Evolutionary conservation across 2,797 vertebrate species (phyloP).

Genomic region (Acanthiza pusilla): DNA sequence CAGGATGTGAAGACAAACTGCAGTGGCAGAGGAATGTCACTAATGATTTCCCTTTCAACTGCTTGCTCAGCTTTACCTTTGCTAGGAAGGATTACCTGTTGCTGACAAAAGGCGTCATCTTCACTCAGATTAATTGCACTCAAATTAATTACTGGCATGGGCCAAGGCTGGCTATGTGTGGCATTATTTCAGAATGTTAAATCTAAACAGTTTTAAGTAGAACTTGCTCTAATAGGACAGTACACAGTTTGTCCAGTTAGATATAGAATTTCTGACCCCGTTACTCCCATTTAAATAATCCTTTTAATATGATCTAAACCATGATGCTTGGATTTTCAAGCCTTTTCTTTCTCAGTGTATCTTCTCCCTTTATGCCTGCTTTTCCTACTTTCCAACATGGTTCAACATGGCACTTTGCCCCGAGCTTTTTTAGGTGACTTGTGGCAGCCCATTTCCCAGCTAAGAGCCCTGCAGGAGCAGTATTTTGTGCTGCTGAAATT

Average conservation of each 20-base stretch:
- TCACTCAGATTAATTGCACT: conserved; percentile 1
- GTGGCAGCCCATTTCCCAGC: neutral
- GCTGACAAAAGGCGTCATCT: conserved; percentile 14
- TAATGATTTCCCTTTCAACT: conserved; percentile 21
- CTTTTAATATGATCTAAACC: neutral
- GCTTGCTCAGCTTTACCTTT: conserved; percentile 21
- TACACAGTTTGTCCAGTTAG: neutral
- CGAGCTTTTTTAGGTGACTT: neutral
- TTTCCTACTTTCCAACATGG: neutral
- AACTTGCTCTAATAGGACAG: neutral
- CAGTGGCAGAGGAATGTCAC: neutral
- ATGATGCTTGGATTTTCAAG: neutral
- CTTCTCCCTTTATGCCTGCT: neutral
- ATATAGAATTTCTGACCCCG: neutral
- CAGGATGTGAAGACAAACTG: conserved; percentile 26
- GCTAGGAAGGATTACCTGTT: neutral
- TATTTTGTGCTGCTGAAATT: neutral
- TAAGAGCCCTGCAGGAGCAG: conserved; percentile 6
- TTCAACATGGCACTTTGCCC: neutral
- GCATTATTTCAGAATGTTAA: neutral
- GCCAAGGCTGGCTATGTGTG: neutral
- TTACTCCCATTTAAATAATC: conserved; percentile 2
- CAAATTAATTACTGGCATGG: neutral
- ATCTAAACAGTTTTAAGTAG: neutral
- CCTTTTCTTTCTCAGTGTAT: neutral